phyloP scores from a whole-genome alignment of 2,888 invertebrate species.

The Drosophila atroscutellata region DNA sequence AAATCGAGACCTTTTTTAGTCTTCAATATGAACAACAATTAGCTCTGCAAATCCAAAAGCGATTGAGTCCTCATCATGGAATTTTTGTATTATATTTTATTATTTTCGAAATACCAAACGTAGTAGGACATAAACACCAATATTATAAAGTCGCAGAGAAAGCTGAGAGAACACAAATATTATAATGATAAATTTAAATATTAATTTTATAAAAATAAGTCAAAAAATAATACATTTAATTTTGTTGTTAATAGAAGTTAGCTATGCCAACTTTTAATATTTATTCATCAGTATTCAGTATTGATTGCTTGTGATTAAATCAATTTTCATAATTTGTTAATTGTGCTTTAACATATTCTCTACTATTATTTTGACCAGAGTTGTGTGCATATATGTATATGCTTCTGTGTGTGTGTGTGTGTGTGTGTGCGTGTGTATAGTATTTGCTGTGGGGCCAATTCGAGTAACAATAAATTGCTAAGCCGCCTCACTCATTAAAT shows the following conservation, averaged over 20 bases:
- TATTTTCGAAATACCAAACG: no score
- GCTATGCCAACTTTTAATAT: background rate
- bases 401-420: background rate
- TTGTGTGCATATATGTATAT: background rate
- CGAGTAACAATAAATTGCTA: conserved; percentile 62
- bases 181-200: no score
- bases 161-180: no score
- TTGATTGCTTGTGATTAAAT: background rate
- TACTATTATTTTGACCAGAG: background rate
- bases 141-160: no score
- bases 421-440: background rate
- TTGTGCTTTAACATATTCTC: background rate
- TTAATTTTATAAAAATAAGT: background rate
- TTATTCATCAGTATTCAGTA: no score
- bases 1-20: background rate
- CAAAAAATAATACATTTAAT: background rate
- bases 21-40: background rate
- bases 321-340: background rate
- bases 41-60: background rate
- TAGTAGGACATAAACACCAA: no score
- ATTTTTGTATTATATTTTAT: no score
- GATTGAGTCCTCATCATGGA: background rate
- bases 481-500: conserved; percentile 66
- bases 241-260: no score
- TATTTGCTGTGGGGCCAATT: conserved; percentile 21